These are phyloP conservation scores for Oreohelix idahoensis DNA, from an alignment of 1,140 invertebrate species.

Conservation along the genomic window DNA sequence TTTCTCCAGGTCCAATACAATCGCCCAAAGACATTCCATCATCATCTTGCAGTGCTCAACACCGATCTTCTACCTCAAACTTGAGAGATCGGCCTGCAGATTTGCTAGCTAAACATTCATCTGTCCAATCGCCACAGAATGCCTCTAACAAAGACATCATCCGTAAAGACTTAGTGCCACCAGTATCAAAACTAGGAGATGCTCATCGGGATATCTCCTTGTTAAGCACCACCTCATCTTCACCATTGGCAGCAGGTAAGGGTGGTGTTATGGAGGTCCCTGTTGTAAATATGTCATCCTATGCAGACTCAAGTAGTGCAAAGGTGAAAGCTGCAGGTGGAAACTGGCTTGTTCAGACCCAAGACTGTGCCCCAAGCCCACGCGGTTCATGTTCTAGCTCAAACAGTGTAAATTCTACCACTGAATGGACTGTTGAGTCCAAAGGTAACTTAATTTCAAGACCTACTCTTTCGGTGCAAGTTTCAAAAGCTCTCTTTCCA, in stretches of 20 bases:
- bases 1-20: background rate
- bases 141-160: background rate
- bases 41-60: background rate
- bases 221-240: conserved; percentile 17
- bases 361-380: conserved; percentile 62
- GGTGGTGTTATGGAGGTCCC: conserved; percentile 36
- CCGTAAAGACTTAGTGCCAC: background rate
- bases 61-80: background rate
- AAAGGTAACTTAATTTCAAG: conserved; percentile 26
- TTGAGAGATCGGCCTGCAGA: background rate
- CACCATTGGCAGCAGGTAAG: conserved; percentile 31
- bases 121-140: background rate
- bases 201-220: conserved; percentile 17
- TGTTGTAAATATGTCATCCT: conserved; percentile 43
- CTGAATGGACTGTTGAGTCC: conserved; percentile 69
- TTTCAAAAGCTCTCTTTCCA: background rate
- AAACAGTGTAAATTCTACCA: conserved; percentile 69
- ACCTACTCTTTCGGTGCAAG: background rate
- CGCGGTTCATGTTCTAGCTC: conserved; percentile 64
- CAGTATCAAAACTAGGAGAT: conserved; percentile 43
- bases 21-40: background rate
- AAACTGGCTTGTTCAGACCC: conserved; percentile 65
- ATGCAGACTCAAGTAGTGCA: conserved; percentile 15
- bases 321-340: conserved; percentile 62
- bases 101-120: background rate